Base-by-base conservation (phyloP, 2,113 vertebrate species). In the Myxocyprinus asiaticus region DNA sequence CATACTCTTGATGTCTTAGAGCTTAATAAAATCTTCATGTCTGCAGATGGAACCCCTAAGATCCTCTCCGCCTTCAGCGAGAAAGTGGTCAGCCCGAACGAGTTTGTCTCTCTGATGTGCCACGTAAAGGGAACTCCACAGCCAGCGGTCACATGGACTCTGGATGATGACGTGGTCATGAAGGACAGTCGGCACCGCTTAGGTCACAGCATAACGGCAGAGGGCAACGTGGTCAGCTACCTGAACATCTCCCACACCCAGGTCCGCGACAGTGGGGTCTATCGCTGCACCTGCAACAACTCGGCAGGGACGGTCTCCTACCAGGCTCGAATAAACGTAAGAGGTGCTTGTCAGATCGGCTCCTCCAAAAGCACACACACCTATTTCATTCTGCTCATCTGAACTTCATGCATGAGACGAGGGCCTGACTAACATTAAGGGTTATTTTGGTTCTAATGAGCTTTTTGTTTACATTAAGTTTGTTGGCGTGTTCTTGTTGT, bases 301-400 rank as follows among this genome's bases (percentile, higher is more conserved):
- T 98, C 97, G 58, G 98, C 98, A 4, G 97, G 97, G 92, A 94
- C 95, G 92, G 94, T 98, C 95, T 94, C 93, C 88, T 98, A 99
- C 96, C 98, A 99, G 98, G 97, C 98, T 97, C 98, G 97, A 98
- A 99, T 99, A 99, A 99, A 99, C 98, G 98, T 99, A 99, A 99
- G 98, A 99, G 98, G 97, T 99, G 98, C 98, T 99, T 99, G 98
- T 99, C 98, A 96, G 95, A 97, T 98, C 96, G 96, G 94, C 96
- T 99, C 95, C 95, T 99, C 96, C 93, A 97, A 98, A 82, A 89
- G 89, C 90, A 92, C 82, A 93, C 89, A 75, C 68, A 78, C 74
- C 69, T 90, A 85, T 90, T 87, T 94, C 88, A 87, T 92, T 92
- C 87, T 77, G 83, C 61, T 81, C 69, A 88, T 81, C 56, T 78